Conservation (phyloP, 1,140 invertebrate genomes). For the Thaumetopoea pityocampa region DNA sequence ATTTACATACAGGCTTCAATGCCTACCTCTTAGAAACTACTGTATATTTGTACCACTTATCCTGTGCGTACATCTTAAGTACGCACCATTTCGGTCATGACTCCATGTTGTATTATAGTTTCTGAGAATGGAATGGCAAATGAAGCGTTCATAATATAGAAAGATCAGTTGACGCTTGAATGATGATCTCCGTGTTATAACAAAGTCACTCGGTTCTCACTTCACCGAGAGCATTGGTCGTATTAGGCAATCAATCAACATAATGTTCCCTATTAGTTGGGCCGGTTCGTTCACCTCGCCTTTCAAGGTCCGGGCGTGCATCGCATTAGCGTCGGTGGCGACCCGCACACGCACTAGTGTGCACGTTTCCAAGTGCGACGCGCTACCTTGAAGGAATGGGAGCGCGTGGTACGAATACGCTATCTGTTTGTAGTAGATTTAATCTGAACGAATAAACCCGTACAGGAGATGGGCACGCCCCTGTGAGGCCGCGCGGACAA, state of each 20-base stretch:
- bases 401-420: conserved; percentile 58
- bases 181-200: conserved; percentile 9
- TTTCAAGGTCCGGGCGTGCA: conserved; percentile 46
- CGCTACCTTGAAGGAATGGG: conserved; percentile 57
- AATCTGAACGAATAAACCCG: conserved; percentile 50
- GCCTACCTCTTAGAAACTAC: conserved; percentile 18
- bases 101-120: conserved; percentile 21
- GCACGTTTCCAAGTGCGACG: conserved; percentile 60
- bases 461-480: conserved; percentile 41
- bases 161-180: conserved; percentile 9
- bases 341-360: conserved; percentile 42
- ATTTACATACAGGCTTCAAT: conserved; percentile 43
- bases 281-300: conserved; percentile 47
- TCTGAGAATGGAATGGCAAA: conserved; percentile 23
- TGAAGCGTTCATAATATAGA: conserved; percentile 10
- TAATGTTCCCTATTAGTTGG: conserved; percentile 38
- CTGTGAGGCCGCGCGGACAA: conserved; percentile 35
- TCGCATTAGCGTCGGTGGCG: conserved; percentile 46
- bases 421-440: conserved; percentile 45
- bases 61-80: conserved; percentile 31
- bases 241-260: conserved; percentile 45
- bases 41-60: conserved; percentile 25
- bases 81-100: conserved; percentile 23
- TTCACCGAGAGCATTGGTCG: conserved; percentile 21
- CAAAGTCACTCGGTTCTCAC: conserved; percentile 24